Evolutionary conservation across 2,797 vertebrate genomes (phyloP).

Genomic region (Pterois miles): DNA sequence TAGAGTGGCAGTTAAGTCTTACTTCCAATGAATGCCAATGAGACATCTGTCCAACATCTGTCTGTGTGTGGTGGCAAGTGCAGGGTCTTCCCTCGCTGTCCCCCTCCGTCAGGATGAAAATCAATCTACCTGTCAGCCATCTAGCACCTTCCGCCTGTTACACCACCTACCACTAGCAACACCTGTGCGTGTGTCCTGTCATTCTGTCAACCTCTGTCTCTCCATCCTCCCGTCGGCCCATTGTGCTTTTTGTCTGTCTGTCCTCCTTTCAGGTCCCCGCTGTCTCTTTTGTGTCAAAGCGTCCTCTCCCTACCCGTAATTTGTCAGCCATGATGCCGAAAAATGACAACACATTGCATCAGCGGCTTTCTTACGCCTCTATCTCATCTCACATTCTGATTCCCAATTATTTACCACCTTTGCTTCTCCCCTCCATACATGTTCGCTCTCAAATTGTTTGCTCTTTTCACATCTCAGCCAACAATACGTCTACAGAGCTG

Average conservation of each 20-base stretch:
- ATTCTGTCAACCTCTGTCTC: conserved; percentile 42
- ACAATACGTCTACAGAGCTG: not conserved
- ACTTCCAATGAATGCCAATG: conserved; percentile 61
- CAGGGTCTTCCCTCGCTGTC: conserved; percentile 48
- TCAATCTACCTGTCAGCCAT: conserved; percentile 73
- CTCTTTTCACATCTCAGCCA: not conserved
- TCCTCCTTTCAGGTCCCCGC: conserved; percentile 19
- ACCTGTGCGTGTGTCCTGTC: conserved; percentile 44
- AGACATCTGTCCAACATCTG: conserved; percentile 26
- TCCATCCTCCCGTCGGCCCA: conserved; percentile 1
- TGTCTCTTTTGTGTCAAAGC: conserved; percentile 13
- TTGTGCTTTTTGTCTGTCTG: conserved; percentile 29
- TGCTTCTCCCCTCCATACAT: not conserved
- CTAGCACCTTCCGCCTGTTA: conserved; percentile 64
- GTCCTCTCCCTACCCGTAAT: conserved; percentile 9
- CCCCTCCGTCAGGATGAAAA: conserved; percentile 54
- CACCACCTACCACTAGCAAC: conserved; percentile 33
- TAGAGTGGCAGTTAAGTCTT: conserved; percentile 48
- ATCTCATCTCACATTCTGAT: not conserved
- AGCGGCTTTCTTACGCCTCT: not conserved
- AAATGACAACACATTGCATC: not conserved
- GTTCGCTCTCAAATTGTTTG: not conserved
- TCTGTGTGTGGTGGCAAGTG: conserved; percentile 10
- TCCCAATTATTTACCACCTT: conserved; percentile 9
- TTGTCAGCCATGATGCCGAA: conserved; percentile 17